Evolutionary conservation across 2,888 invertebrate genomes (phyloP), one percentile per base, ranked within the genome.

Genomic region (Mimas tiliae): DNA sequence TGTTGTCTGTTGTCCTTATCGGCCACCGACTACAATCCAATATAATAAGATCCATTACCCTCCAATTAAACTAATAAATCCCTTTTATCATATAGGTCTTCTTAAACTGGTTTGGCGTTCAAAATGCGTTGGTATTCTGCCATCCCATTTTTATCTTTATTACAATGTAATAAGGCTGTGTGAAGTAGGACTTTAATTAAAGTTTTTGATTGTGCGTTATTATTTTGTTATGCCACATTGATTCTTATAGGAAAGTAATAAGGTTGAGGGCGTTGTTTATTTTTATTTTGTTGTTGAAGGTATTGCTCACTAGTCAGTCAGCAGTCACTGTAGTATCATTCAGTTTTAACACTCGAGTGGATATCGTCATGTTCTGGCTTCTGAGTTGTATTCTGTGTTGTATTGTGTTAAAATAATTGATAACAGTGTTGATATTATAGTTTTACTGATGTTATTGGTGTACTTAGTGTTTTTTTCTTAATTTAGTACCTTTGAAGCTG

Each of bases 281-380:
- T 53, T 33, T n/a, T n/a, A 34, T 53, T 53, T 34, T 53, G 33
- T 34, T 33, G 33, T 58, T 42, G 58, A 58, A 38, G 42, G 58
- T 58, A 58, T 42, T 11, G 19, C 38, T 38, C 38, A 33, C 42
- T 42, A 42, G 42, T 27, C 27, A 27, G 27, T 4, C 38, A 38
- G 47, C 16, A 16, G 48, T 9, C 38, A 38, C 45, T 45, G n/a
- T 14, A 38, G 33, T 38, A 34, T 58, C 58, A 58, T 42, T 58
- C 58, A 19, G 42, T 58, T 38, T 9, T 11, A n/a, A 7, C 19
- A 38, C 1, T 58, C 7, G 58, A 19, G 38, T 42, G 58, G 58
- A 6, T 11, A 12, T 14, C 9, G 16, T 42, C 58, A 42, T 19
- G 58, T 58, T 42, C 42, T 19, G 11, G 3, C 27, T 27, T 27